Evolutionary conservation across 2,797 vertebrate genomes (phyloP), one percentile per base, ranked within the genome.

Genomic region (Cryptoprocta ferox): DNA sequence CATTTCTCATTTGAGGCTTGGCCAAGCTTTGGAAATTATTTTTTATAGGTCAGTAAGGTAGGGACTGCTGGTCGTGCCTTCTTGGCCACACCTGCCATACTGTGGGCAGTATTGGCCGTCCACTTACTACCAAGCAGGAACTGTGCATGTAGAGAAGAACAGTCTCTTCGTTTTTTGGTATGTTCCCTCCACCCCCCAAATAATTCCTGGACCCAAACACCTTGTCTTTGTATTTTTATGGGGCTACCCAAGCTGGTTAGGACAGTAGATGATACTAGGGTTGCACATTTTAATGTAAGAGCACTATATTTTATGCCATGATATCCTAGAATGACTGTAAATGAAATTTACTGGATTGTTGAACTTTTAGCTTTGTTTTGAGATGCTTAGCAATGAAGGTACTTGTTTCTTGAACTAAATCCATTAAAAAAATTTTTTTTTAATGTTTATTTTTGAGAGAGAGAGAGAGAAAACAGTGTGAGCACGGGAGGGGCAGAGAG

Each of bases 311-410:
- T 76, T 63, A 26, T 93, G 71, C 61, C 35, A 21, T 63, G 37
- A 63, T 56, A 78, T 45, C 6, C 68, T 63, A 78, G 45, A n/a
- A 24, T 65, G 45, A 53, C 70, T 68, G 16, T 35, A 63, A 78
- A 53, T 76, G 83, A 56, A 24, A 76, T 61, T 53, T 89, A 53
- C 21, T 83, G 32, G 32, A 37, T 82, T 79, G 5, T 81, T 85
- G 14, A 48, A 9, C 21, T 91, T 90, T 82, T 81, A 73, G 65
- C n/a, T 87, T 65, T 63, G 42, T 93, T 93, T 89, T 90, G 14
- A 19, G 10, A 63, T 80, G 14, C 18, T 90, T 71, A 84, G 79
- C 85, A 24, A 21, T 50, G 42, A 30, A 16, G 28, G n/a, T 81
- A 70, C 73, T 90, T 83, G 35, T 65, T 78, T 85, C 56, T 91